Evolutionary conservation across 92 coral and sea anemone species (phyloP), one percentile per base, ranked within the genome.

Genomic region (Epizoanthus illoricatus): DNA sequence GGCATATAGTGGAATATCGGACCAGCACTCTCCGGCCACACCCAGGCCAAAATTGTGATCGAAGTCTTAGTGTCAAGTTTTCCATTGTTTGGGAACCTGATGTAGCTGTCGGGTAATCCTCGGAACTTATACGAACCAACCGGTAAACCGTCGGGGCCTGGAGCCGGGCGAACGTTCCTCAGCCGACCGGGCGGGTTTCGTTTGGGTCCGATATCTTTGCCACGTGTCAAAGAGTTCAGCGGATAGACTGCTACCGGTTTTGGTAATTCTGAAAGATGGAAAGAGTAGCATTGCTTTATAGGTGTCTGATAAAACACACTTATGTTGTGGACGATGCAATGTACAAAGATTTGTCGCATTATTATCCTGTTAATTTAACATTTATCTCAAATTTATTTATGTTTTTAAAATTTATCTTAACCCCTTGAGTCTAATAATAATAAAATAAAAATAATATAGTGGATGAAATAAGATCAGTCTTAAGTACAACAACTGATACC

Each of bases 121-220:
- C 84, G 81, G 78, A 93, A 93, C 69, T 79, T 73, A 79, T 75
- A 93, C 11, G 97, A 93, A 5, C 94, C 94, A 60, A 85, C 75
- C 23, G 97, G 97, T 73, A 90, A 85, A 3, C 88, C 87, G 49
- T 93, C 97, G 3, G 97, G 97, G 23, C 97, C 97, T 24, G 91
- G 86, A 23, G 94, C 92, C 17, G 74, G 87, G 58, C 75, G 76
- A 2, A 93, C 97, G 39, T 87, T 85, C 16, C 65, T 66, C 39
- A 90, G 81, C n/a, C 88, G 80, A 8, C 90, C 97, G 9, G 94
- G 83, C 41, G 86, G 79, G 74, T 88, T 89, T 47, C 76, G 87
- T 40, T 92, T 81, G 58, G 94, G 94, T 13, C 94, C 91, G 24
- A 93, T 49, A 80, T 91, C 92, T 64, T 88, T 88, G 12, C 89